These are phyloP conservation scores for Periophthalmus modestus DNA, from an alignment of 2,113 vertebrate genomes.

Conservation along the genomic window DNA sequence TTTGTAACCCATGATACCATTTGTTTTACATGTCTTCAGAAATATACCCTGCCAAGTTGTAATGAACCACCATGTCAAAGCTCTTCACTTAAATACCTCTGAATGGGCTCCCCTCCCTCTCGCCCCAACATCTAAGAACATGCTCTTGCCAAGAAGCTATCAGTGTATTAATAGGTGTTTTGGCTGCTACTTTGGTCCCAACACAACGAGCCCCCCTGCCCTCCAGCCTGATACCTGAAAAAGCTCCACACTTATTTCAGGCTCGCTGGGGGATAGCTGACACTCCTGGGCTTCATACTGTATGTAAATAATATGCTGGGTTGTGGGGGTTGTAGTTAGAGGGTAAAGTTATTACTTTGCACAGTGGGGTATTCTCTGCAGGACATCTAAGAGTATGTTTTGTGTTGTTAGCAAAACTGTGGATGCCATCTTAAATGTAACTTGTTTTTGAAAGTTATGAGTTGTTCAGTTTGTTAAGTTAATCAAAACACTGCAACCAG, in stretches of 20 bases:
- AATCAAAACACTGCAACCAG: too few relatives aligned
- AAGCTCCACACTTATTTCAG: slow-evolving; percentile 53
- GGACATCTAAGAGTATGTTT: not conserved
- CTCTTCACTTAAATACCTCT: slow-evolving; percentile 25
- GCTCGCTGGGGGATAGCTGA: slow-evolving; percentile 28
- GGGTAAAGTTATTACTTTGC: slow-evolving; percentile 1
- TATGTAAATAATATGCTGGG: slow-evolving; percentile 34
- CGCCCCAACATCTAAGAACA: slow-evolving; percentile 50
- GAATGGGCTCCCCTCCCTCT: not conserved
- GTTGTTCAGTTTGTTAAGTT: too few relatives aligned
- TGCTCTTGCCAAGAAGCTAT: slow-evolving; percentile 62
- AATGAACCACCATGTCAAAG: not conserved
- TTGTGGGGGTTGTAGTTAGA: slow-evolving; percentile 7
- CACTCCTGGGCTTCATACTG: slow-evolving; percentile 36
- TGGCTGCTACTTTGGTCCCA: slow-evolving; percentile 57
- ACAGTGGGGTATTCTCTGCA: not conserved
- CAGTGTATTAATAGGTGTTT: slow-evolving; percentile 69
- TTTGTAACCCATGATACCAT: slow-evolving; percentile 17
- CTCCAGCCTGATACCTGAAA: slow-evolving; percentile 4
- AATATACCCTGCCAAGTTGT: slow-evolving; percentile 30
- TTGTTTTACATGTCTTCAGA: slow-evolving; percentile 20
- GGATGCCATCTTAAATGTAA: not conserved
- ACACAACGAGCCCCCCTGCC: slow-evolving; percentile 22
- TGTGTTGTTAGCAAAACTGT: not conserved
- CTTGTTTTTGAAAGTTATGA: not conserved